Evolutionary conservation across 2,888 invertebrate genomes (phyloP).

Genomic region (Sesia apiformis): DNA sequence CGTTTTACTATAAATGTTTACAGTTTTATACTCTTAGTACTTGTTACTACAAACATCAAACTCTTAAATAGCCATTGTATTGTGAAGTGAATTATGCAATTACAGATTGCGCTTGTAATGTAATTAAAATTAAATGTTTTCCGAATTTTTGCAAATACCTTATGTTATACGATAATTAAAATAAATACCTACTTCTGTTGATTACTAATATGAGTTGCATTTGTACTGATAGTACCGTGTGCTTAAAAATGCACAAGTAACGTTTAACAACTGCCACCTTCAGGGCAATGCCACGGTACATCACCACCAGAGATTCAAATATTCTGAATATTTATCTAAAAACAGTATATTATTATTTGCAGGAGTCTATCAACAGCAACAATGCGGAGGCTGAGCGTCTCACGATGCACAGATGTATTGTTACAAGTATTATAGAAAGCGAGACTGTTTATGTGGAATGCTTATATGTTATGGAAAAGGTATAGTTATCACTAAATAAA

Average conservation of each 20-base stretch:
- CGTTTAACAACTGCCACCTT: too few species aligned
- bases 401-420: constrained; percentile 90
- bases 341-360: constrained; percentile 12
- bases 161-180: too few species aligned
- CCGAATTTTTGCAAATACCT: too few species aligned
- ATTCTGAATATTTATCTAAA: too few species aligned
- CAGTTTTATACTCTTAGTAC: background rate
- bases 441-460: constrained; percentile 93
- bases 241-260: too few species aligned
- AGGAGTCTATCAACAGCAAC: constrained; percentile 71
- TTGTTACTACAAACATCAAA: constrained; percentile 2
- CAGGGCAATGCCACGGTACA: too few species aligned
- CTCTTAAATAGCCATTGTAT: background rate
- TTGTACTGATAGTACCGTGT: too few species aligned
- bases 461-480: constrained; percentile 90
- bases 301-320: too few species aligned
- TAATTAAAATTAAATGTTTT: background rate
- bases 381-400: constrained; percentile 84
- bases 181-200: too few species aligned
- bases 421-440: constrained; percentile 92
- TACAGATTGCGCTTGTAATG: background rate
- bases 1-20: too few species aligned
- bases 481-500: constrained; percentile 24
- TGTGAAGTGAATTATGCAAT: background rate
- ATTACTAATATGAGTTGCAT: too few species aligned